Evolutionary conservation across 2,113 vertebrate genomes (phyloP).

Genomic region (Anarrhichthys ocellatus): DNA sequence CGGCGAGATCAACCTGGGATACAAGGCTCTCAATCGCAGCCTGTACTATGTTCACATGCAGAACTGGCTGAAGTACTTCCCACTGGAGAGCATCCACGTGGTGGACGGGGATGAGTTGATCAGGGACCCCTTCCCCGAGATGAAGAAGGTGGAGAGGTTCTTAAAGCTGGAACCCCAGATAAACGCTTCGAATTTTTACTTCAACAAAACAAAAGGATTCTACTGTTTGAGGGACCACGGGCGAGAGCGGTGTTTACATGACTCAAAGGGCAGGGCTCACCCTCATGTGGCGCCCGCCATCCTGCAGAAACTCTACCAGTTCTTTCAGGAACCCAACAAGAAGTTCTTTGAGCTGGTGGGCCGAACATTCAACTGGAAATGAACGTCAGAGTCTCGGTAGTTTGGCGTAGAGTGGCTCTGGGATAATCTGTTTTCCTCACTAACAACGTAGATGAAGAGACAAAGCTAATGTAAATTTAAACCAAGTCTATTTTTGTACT

Average conservation of each 20-base stretch:
- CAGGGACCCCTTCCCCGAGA: slow-evolving; percentile 92
- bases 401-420: slow-evolving; percentile 1
- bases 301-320: slow-evolving; percentile 90
- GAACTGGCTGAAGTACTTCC: slow-evolving; percentile 94
- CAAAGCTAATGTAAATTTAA: slow-evolving; percentile 86
- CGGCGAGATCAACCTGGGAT: slow-evolving; percentile 90
- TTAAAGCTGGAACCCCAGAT: slow-evolving; percentile 91
- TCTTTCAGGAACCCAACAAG: slow-evolving; percentile 94
- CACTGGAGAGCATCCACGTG: slow-evolving; percentile 88
- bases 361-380: slow-evolving; percentile 95
- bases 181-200: slow-evolving; percentile 96
- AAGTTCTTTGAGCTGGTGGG: slow-evolving; percentile 95
- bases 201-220: slow-evolving; percentile 97
- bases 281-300: slow-evolving; percentile 88
- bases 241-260: slow-evolving; percentile 92
- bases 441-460: slow-evolving; percentile 79
- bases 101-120: slow-evolving; percentile 95
- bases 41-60: slow-evolving; percentile 93
- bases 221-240: slow-evolving; percentile 93
- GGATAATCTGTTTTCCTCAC: slow-evolving; percentile 74
- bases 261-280: slow-evolving; percentile 95
- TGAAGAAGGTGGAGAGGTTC: slow-evolving; percentile 93
- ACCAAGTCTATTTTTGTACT: slow-evolving; percentile 95
- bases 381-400: slow-evolving; percentile 44
- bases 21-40: slow-evolving; percentile 98